A percentile compares a stretch with the other conserved stretches of the same genome.
Evolutionary conservation across 2,797 vertebrate species (phyloP).

Genomic region (Ammospiza maritima): DNA sequence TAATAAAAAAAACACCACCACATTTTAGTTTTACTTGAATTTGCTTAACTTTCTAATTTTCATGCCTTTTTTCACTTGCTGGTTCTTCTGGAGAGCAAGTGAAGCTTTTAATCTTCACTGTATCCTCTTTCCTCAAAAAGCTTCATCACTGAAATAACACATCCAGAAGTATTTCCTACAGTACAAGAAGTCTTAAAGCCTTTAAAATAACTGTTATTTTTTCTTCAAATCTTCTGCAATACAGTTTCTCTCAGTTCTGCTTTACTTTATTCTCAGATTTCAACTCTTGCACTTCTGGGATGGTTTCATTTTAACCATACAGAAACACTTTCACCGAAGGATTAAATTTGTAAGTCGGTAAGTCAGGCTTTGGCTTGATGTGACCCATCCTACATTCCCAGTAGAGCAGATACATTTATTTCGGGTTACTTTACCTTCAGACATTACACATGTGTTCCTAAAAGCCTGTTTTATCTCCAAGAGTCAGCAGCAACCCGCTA

Average conservation of each 20-base stretch:
- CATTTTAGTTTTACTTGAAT: not conserved
- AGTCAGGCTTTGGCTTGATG: conserved; percentile 41
- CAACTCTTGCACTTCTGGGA: not conserved
- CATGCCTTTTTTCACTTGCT: not conserved
- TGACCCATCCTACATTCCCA: not conserved
- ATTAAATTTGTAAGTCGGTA: conserved; percentile 19
- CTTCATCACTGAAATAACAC: not conserved
- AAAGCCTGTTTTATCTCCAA: conserved; percentile 68
- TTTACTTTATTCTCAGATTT: conserved; percentile 4
- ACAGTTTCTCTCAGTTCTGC: not conserved
- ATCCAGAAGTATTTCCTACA: not conserved
- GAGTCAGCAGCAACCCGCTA: conserved; percentile 59
- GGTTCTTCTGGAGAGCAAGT: not conserved
- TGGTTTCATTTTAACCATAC: not conserved
- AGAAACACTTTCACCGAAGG: conserved; percentile 1
- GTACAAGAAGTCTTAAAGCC: not conserved
- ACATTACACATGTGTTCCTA: conserved; percentile 56
- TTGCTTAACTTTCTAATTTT: not conserved
- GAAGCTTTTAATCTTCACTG: not conserved
- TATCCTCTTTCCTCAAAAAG: not conserved
- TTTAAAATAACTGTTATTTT: not conserved
- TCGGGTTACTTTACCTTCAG: conserved; percentile 60
- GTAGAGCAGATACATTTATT: conserved; percentile 40
- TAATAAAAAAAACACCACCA: not conserved
- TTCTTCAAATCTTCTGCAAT: not conserved